Base-by-base conservation (phyloP, 2,888 invertebrate genomes). In the Limenitis camilla region DNA sequence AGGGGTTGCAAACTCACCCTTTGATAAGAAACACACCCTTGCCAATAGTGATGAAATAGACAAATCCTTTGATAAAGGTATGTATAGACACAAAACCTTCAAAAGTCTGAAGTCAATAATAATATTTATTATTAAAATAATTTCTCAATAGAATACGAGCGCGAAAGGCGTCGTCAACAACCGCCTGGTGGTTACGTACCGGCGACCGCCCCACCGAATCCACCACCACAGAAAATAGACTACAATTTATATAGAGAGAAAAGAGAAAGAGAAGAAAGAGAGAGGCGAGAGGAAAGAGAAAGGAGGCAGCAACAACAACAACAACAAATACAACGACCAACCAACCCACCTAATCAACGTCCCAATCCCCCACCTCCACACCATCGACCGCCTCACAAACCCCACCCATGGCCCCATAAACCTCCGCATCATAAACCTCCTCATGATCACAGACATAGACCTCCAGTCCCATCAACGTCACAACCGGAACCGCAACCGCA, bases 211-310 rank as follows among this genome's bases (percentile, higher is more conserved):
- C 67, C 77, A 51, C 63, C 83, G 30, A 67, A 78, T 49, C 70
- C 81, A 52, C 71, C 86, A 29, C 85, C 86, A 2, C 88, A 90
- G 62, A 89, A 88, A 64, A 87, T 88, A 50, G 88, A 89, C 67
- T 88, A 90, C 63, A 88, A 90, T 51, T 88, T 91, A 7, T 92
- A 92, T 70, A 81, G 91, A 27, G 92, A 92, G 68, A 91, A 91
- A 67, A 85, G 90, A 43, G 92, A 92, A 63, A 81, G 91, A 31
- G 77, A 90, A 57, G 90, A 90, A 52, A 69, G 89, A 2, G 90
- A 90, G 52, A 75, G 89, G 56, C 66, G 84, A 27, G 78, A 71
- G 62, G 76, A 72, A 59, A 59, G 80, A 56, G 76, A 79, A 59
- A 73, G 80, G 56, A 66, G 76, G 57, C 73, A 73, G 56, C 66